Percentiles rank a stretch among this genome's conserved stretches.
phyloP scores from a whole-genome alignment of 2,113 vertebrate genomes.

The Andinoacara biseriatus region DNA sequence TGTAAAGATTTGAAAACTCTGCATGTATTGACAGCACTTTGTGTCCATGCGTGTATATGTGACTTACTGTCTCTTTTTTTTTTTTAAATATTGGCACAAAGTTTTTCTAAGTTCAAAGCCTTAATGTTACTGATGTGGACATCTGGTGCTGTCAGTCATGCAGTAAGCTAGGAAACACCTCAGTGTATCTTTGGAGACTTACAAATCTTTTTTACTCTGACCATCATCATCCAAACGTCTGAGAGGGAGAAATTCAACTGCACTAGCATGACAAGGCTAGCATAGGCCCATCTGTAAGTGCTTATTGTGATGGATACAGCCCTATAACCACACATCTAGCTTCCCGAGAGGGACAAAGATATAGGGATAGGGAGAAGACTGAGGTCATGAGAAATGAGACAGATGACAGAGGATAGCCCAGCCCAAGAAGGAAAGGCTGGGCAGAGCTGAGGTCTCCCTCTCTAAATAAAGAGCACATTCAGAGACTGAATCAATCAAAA shows the following conservation, averaged over 20 bases:
- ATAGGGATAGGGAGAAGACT: constrained; percentile 58
- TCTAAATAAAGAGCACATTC: constrained; percentile 30
- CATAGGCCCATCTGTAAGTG: constrained; percentile 74
- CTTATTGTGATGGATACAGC: constrained; percentile 73
- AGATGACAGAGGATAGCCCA: constrained; percentile 67
- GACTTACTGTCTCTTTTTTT: background rate
- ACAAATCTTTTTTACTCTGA: background rate
- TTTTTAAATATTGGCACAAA: background rate
- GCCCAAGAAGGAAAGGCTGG: constrained; percentile 26
- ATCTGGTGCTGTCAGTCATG: background rate
- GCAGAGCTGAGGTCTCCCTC: constrained; percentile 15
- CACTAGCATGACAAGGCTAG: constrained; percentile 47
- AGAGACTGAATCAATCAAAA: constrained; percentile 29
- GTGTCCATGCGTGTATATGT: background rate
- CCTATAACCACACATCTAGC: constrained; percentile 64
- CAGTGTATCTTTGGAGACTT: background rate
- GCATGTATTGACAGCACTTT: background rate
- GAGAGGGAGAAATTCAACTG: constrained; percentile 29
- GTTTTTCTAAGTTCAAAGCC: background rate
- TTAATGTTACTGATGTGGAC: background rate
- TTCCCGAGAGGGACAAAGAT: constrained; percentile 54
- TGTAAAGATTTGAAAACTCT: background rate
- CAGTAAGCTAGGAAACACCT: background rate
- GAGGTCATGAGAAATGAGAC: constrained; percentile 71
- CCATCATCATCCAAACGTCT: background rate